These are phyloP conservation scores for Sylvilagus bachmani DNA, from an alignment of 2,113 vertebrate species.

Conservation along the genomic window DNA sequence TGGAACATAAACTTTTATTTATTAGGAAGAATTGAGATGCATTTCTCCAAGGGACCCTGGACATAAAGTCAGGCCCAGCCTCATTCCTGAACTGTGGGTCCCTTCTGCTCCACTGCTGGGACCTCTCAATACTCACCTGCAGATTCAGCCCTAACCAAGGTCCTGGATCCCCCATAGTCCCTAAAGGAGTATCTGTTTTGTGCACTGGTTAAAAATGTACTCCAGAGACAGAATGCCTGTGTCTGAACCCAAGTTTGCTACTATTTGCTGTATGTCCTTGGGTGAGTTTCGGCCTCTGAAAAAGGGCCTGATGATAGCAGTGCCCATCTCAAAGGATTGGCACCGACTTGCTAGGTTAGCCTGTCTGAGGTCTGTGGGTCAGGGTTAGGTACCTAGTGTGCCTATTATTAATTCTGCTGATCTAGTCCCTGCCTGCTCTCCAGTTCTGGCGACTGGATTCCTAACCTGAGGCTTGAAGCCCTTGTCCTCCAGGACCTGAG, in stretches of 20 bases:
- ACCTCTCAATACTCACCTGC: neutral
- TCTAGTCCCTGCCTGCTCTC: neutral
- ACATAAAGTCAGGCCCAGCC: neutral
- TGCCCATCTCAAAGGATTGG: neutral
- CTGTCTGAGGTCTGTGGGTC: neutral
- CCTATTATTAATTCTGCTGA: neutral
- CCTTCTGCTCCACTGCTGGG: neutral
- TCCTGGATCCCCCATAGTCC: neutral
- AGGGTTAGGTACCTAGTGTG: too few relatives aligned
- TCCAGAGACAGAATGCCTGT: neutral
- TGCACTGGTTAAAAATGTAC: neutral
- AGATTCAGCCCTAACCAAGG: neutral
- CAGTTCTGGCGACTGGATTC: neutral
- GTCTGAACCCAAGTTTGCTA: neutral
- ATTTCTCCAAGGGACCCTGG: neutral
- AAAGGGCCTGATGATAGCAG: neutral
- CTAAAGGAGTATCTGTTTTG: neutral
- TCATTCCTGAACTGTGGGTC: neutral
- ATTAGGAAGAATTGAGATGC: slow-evolving; percentile 7
- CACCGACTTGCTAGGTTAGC: neutral
- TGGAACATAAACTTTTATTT: neutral
- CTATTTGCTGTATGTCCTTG: neutral
- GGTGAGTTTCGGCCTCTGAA: slow-evolving; percentile 35
- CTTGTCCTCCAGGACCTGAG: neutral
- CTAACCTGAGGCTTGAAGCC: neutral